A percentile compares a stretch with the other conserved stretches of the same genome.
These are phyloP conservation scores for Rafetus swinhoei DNA, from an alignment of 2,113 vertebrate species.

Conservation along the genomic window DNA sequence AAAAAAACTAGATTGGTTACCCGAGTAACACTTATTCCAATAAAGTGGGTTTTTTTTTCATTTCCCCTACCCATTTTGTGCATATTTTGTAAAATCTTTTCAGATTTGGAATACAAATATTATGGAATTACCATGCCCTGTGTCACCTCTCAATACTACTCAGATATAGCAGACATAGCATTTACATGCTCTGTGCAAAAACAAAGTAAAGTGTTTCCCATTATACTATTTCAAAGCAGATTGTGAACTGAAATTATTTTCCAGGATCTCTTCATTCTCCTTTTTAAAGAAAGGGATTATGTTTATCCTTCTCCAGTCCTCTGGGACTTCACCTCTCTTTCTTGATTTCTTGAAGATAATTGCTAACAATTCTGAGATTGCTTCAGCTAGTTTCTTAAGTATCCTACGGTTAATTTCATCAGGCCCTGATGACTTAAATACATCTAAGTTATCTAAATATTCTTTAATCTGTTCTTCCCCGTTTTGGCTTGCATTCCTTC, in stretches of 20 bases:
- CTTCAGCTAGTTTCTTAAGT: too few species aligned
- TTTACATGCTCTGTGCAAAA: background rate
- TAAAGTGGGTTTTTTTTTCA: background rate
- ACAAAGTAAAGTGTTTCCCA: background rate
- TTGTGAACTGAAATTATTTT: background rate
- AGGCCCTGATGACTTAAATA: too few species aligned
- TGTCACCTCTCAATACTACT: background rate
- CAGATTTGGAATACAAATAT: slow-evolving; percentile 5
- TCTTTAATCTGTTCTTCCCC: too few species aligned
- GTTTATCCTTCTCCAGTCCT: too few species aligned
- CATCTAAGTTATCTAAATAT: too few species aligned
- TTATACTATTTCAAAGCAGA: background rate
- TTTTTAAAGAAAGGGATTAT: background rate
- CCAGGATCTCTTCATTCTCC: background rate
- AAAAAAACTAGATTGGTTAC: background rate
- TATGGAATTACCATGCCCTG: background rate
- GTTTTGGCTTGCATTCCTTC: too few species aligned
- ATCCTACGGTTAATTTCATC: too few species aligned
- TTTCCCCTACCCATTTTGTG: slow-evolving; percentile 31
- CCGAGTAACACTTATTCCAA: background rate
- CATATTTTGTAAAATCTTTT: slow-evolving; percentile 13
- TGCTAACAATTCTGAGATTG: too few species aligned
- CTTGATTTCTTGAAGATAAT: too few species aligned
- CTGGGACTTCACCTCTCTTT: too few species aligned
- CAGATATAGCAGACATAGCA: background rate